phyloP scores from a whole-genome alignment of 1,140 invertebrate genomes.

The Zophobas atratus region DNA sequence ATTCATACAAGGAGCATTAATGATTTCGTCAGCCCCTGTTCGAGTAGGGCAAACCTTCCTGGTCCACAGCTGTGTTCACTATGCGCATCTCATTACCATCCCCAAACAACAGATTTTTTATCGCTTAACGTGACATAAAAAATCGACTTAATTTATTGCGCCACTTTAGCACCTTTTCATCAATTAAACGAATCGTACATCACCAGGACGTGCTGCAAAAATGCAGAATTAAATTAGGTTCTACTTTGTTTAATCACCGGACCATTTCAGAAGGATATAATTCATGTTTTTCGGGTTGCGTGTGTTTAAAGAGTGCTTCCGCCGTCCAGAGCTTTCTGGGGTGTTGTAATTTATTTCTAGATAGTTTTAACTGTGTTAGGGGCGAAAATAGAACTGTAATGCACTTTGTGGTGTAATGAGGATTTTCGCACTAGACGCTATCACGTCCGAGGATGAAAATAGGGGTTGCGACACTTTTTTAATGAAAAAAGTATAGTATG shows the following conservation, averaged over 20 bases:
- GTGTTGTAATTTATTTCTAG: too few relatives aligned
- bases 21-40: constrained; percentile 36
- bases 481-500: too few relatives aligned
- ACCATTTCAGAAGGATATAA: constrained; percentile 42
- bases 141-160: constrained; percentile 58
- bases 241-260: constrained; percentile 40
- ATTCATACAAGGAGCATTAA: constrained; percentile 25
- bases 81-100: constrained; percentile 54
- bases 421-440: too few relatives aligned
- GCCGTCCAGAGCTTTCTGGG: neutral
- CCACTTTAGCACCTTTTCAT: constrained; percentile 57
- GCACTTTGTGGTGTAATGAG: too few relatives aligned
- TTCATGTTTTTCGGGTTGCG: constrained; percentile 33
- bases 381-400: too few relatives aligned
- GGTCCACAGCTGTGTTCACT: constrained; percentile 48
- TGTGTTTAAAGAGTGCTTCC: constrained; percentile 3
- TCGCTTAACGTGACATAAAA: constrained; percentile 52
- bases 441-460: too few relatives aligned
- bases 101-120: constrained; percentile 57
- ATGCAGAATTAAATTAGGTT: constrained; percentile 36
- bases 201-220: constrained; percentile 36
- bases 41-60: neutral
- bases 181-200: constrained; percentile 52
- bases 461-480: too few relatives aligned
- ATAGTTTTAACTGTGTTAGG: too few relatives aligned